A percentile compares a stretch with the other conserved stretches of the same genome.
Evolutionary conservation across 2,888 invertebrate species (phyloP).

Genomic region (Slavum lentiscoides): DNA sequence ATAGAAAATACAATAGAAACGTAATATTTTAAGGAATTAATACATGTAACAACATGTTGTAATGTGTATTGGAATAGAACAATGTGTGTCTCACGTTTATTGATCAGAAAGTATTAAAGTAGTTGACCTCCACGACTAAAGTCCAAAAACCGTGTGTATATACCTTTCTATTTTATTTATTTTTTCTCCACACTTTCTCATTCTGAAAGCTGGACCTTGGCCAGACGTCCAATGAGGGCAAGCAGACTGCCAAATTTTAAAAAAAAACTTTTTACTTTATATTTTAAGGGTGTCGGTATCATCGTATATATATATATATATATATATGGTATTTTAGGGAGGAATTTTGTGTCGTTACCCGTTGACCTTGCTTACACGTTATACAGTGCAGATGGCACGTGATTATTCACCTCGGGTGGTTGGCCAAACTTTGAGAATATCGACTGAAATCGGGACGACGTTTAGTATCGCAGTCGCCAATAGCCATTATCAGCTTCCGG

Average conservation of each 20-base stretch:
- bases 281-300: slow-evolving; percentile 38
- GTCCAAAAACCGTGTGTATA: slow-evolving; percentile 4
- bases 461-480: slow-evolving; percentile 42
- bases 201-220: slow-evolving; percentile 42
- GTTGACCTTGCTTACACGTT: slow-evolving; percentile 17
- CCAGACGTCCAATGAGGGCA: slow-evolving; percentile 32
- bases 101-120: slow-evolving; percentile 32
- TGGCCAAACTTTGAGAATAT: slow-evolving; percentile 43
- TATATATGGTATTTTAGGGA: slow-evolving; percentile 25
- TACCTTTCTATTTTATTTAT: slow-evolving; percentile 27
- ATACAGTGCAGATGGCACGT: slow-evolving; percentile 18
- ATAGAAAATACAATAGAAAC: too few relatives aligned
- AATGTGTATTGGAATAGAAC: neutral
- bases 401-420: slow-evolving; percentile 43
- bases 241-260: slow-evolving; percentile 41
- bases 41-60: neutral
- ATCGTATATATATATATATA: too few relatives aligned
- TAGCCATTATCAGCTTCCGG: slow-evolving; percentile 47
- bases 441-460: slow-evolving; percentile 30
- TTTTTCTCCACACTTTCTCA: slow-evolving; percentile 7
- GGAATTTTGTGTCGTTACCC: slow-evolving; percentile 21
- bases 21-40: neutral
- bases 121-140: slow-evolving; percentile 30
- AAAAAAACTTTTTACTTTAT: slow-evolving; percentile 46
- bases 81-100: slow-evolving; percentile 15